A percentile compares a stretch with the other conserved stretches of the same genome.
phyloP scores from a whole-genome alignment of 2,113 vertebrate genomes.

The Tragelaphus scriptus region DNA sequence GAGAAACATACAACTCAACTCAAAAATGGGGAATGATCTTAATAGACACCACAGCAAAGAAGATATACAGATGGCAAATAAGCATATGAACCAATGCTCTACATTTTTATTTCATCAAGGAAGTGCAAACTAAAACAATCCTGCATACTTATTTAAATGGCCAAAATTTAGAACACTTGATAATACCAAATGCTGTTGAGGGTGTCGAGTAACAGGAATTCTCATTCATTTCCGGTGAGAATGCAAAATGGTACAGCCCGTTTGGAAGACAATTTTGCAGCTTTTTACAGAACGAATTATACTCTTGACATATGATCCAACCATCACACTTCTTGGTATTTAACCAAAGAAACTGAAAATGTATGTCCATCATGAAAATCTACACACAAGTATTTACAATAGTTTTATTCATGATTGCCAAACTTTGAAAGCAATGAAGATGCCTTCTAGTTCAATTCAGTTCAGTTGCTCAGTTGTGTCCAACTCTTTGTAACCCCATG shows the following conservation, averaged over 20 bases:
- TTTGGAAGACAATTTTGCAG: neutral
- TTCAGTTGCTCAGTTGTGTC: neutral
- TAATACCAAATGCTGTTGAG: neutral
- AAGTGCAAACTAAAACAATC: neutral
- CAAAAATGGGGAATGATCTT: neutral
- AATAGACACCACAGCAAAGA: neutral
- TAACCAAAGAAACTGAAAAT: neutral
- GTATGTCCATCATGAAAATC: neutral
- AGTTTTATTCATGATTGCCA: neutral
- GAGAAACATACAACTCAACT: neutral
- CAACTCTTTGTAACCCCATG: rapidly evolving
- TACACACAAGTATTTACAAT: neutral
- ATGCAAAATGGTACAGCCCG: neutral
- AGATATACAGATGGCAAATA: neutral
- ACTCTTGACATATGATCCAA: neutral
- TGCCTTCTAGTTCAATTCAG: neutral
- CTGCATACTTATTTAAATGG: neutral
- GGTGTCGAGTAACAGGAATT: neutral
- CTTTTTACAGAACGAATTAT: neutral
- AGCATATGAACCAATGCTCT: neutral
- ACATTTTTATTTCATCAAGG: neutral
- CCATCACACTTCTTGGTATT: neutral
- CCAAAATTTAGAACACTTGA: neutral
- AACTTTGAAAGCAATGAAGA: neutral
- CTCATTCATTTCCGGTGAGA: neutral